Conservation (phyloP, 2,113 vertebrate species). For the Paraplagusia blochii region DNA sequence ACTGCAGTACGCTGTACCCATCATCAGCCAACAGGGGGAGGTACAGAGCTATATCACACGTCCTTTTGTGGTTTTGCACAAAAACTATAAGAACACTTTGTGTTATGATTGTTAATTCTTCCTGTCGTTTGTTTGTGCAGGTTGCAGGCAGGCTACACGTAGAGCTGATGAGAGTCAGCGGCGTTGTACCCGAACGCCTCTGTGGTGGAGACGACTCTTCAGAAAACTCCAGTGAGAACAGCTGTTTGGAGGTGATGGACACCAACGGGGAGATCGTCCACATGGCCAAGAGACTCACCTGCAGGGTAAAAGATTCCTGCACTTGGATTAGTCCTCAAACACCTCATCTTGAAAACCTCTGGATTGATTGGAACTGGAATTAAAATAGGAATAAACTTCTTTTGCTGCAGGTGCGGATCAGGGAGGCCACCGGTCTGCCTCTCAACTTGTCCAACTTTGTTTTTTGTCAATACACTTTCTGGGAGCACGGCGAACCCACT, state of each 20-base stretch:
- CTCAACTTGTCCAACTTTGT: conserved; percentile 96
- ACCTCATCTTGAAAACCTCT: no score
- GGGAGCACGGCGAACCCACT: conserved; percentile 87
- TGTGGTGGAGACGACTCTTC: conserved; percentile 91
- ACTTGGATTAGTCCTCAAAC: no score
- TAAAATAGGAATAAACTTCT: background rate
- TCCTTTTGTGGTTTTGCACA: background rate
- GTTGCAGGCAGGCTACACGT: conserved; percentile 92
- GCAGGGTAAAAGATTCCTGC: conserved; percentile 79
- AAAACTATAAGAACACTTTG: no score
- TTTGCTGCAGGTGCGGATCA: conserved; percentile 89
- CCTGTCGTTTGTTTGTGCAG: conserved; percentile 58
- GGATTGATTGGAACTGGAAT: no score
- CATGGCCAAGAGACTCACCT: conserved; percentile 88
- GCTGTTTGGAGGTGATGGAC: conserved; percentile 89
- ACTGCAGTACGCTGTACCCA: conserved; percentile 94
- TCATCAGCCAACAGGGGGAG: conserved; percentile 99
- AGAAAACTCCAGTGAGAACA: conserved; percentile 94
- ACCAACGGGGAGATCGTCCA: conserved; percentile 88
- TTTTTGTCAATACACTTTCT: conserved; percentile 97
- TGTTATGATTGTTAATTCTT: no score
- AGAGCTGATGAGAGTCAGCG: conserved; percentile 90
- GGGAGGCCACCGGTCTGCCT: conserved; percentile 92
- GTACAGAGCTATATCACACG: conserved; percentile 70
- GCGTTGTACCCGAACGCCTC: conserved; percentile 83